Conservation (phyloP, 2,888 invertebrate species). For the Drosophila subsilvestris region DNA sequence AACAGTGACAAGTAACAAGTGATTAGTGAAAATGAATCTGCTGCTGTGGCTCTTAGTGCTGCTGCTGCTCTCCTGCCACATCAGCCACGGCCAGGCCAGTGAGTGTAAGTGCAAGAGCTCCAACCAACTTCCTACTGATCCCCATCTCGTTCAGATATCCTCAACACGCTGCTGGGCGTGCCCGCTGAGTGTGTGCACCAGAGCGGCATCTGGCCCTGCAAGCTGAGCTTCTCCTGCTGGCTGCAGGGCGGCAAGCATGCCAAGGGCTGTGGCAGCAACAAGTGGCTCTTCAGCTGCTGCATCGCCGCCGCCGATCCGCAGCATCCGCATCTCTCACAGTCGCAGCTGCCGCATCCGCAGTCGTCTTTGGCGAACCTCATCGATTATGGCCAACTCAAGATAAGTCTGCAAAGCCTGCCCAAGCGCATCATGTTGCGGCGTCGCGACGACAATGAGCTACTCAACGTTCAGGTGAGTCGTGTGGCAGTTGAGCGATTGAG, state of each 20-base stretch:
- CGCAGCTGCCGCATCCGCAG: slow-evolving; percentile 80
- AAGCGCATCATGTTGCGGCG: slow-evolving; percentile 82
- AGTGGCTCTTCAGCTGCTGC: slow-evolving; percentile 91
- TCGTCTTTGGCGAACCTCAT: slow-evolving; percentile 76
- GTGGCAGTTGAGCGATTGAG: slow-evolving; percentile 3
- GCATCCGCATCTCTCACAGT: slow-evolving; percentile 88
- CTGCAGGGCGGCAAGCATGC: slow-evolving; percentile 88
- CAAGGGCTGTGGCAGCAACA: slow-evolving; percentile 88
- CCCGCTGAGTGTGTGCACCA: slow-evolving; percentile 85
- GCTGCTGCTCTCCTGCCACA: slow-evolving; percentile 37
- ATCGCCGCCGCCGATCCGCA: slow-evolving; percentile 84
- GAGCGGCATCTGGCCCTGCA: slow-evolving; percentile 87
- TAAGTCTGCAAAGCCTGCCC: slow-evolving; percentile 67
- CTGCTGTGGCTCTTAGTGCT: slow-evolving; percentile 49
- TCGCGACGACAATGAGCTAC: slow-evolving; percentile 82
- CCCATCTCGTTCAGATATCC: slow-evolving; percentile 67
- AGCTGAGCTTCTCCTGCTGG: slow-evolving; percentile 90
- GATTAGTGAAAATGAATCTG: slow-evolving; percentile 53
- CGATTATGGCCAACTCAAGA: slow-evolving; percentile 77
- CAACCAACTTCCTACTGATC: background rate
- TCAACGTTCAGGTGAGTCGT: slow-evolving; percentile 58
- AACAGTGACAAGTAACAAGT: slow-evolving; percentile 20
- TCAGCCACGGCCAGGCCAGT: slow-evolving; percentile 56
- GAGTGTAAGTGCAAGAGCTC: slow-evolving; percentile 48
- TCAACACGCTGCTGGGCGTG: slow-evolving; percentile 83